These are phyloP conservation scores for Clivina fossor DNA, from an alignment of 2,888 invertebrate genomes.

Conservation along the genomic window DNA sequence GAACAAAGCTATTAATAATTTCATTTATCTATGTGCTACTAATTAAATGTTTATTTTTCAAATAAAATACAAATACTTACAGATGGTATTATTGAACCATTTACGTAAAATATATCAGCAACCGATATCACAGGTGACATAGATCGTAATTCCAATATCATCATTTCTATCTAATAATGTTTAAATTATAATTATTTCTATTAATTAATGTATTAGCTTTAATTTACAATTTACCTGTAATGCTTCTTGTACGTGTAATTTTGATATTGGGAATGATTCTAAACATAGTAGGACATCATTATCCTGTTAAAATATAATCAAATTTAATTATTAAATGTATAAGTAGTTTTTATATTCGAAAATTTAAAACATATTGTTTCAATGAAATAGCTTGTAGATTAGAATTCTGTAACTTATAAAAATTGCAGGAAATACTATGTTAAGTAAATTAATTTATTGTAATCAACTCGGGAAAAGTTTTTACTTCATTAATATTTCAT, in stretches of 20 bases:
- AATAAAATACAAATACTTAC: constrained; percentile 42
- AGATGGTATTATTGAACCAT: constrained; percentile 44
- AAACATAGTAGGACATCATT: constrained; percentile 44
- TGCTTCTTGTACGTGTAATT: constrained; percentile 43
- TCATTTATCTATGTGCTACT: too few species aligned
- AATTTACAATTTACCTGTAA: constrained; percentile 43
- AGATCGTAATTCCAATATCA: constrained; percentile 43
- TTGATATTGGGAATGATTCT: constrained; percentile 46
- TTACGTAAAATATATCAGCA: constrained; percentile 45
- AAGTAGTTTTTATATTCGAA: not conserved
- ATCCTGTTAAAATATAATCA: constrained; percentile 41
- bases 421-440: too few species aligned
- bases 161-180: constrained; percentile 45
- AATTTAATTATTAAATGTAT: not conserved
- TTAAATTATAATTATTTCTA: not conserved
- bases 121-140: constrained; percentile 45
- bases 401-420: not conserved
- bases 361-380: not conserved
- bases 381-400: not conserved
- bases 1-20: too few species aligned
- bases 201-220: too few species aligned
- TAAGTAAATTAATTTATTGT: too few species aligned
- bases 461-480: too few species aligned
- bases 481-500: too few species aligned
- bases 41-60: too few species aligned